Percentiles rank a stretch among this genome's conserved stretches.
Evolutionary conservation across 2,888 invertebrate species (phyloP).

Genomic region (Trichopria drosophilae): DNA sequence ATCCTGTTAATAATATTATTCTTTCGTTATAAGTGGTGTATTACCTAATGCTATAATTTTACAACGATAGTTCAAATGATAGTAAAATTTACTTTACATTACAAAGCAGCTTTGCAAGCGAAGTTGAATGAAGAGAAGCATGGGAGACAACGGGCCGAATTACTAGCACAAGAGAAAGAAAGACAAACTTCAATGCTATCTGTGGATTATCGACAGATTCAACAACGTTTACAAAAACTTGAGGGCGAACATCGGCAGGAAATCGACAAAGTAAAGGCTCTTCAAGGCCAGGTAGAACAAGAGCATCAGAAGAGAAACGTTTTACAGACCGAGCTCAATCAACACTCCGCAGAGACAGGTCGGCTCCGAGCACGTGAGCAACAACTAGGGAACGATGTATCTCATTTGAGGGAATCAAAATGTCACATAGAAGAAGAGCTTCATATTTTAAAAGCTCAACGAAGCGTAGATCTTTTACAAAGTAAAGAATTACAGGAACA

Average conservation of each 20-base stretch:
- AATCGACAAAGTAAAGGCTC: constrained; percentile 76
- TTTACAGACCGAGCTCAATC: constrained; percentile 79
- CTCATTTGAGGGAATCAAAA: constrained; percentile 69
- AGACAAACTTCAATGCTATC: constrained; percentile 92
- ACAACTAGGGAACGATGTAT: constrained; percentile 71
- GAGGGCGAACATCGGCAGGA: constrained; percentile 92
- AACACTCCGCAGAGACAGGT: constrained; percentile 71
- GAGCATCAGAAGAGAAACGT: constrained; percentile 84
- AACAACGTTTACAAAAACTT: constrained; percentile 83
- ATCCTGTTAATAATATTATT: no score
- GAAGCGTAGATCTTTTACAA: constrained; percentile 69
- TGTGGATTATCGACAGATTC: constrained; percentile 93
- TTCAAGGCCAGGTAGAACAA: constrained; percentile 87
- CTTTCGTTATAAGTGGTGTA: no score
- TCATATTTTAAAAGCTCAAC: constrained; percentile 70
- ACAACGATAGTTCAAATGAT: no score
- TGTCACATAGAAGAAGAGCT: constrained; percentile 76
- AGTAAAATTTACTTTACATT: no score
- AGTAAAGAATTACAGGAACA: constrained; percentile 94
- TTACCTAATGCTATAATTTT: no score
- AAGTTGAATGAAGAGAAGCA: constrained; percentile 90
- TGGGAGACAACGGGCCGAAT: constrained; percentile 83
- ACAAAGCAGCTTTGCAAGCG: constrained; percentile 84
- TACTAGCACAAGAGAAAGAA: constrained; percentile 87
- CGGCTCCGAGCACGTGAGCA: constrained; percentile 73